Base-by-base conservation (phyloP, 2,797 vertebrate genomes). In the Echiichthys vipera region DNA sequence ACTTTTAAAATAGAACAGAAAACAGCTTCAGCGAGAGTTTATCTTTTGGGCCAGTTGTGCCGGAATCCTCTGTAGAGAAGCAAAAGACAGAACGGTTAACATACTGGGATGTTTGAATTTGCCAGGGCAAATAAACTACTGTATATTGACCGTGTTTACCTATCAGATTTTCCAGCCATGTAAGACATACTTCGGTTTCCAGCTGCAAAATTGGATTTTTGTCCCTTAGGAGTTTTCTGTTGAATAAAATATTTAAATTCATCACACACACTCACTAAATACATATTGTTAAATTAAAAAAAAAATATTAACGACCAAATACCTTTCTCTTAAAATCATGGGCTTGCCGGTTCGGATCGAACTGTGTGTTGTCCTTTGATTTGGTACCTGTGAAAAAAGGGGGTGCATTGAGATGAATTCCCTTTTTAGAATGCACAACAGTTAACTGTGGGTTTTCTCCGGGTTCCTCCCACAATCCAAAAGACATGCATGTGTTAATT, bases 41-140 rank as follows among this genome's bases (percentile, higher is more conserved):
- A 99, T 97, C 97, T 99, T 92, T 96, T 98, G 3, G 98, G 97
- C 97, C 98, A 99, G 80, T 95, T 97, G 66, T 97, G 94, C 34
- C 89, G 93, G 69, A 97, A 97, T 71, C 95, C 95, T 91, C 98
- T 99, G 95, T 20, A 40, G 66, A 77, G 62, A 65, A 78, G 37
- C 72, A 76, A 61, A 37, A 65, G 9, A 77, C 1, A 37, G 10
- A 43, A 29, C 7, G 5, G 32, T 80, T 57, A 81, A 62, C 3
- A 65, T 18, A 7, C 14, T 22, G 2, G 0, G 11, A 80, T 15
- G 13, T 65, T 32, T 65, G 27, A 64, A 73, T 36, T 15, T 32
- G 5, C 27, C 63, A 2, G 51, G 4, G 22, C 5, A 49, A 50
- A 45, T 12, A 43, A 65, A 50, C 1, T 3, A 20, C 14, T 17